These are phyloP conservation scores for Hormiphora californensis DNA, from an alignment of 37 sponge, comb jelly and placozoan species.

Conservation along the genomic window DNA sequence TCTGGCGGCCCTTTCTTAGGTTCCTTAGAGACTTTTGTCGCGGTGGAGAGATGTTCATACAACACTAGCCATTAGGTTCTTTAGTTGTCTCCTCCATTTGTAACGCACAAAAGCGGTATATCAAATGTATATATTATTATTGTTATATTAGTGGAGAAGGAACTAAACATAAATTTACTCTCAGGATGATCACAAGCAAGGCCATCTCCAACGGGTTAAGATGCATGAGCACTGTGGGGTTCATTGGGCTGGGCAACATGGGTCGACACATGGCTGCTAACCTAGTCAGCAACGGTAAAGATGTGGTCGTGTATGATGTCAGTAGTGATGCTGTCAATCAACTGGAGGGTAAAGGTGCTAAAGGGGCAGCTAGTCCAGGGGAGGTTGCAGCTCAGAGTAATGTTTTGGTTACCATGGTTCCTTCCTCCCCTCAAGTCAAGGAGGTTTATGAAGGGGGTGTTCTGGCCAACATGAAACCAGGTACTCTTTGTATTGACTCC, in stretches of 20 bases:
- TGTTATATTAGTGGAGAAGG: too few species aligned
- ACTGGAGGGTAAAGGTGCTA: constrained; percentile 66
- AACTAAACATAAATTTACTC: too few species aligned
- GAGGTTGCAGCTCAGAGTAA: constrained; percentile 64
- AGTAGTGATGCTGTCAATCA: constrained; percentile 52
- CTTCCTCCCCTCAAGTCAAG: constrained; percentile 65
- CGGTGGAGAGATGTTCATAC: too few species aligned
- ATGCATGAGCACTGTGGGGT: constrained; percentile 71
- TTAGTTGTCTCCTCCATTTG: too few species aligned
- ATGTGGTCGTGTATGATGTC: constrained; percentile 77
- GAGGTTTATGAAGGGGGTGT: constrained; percentile 75
- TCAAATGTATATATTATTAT: too few species aligned
- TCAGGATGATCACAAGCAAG: too few species aligned
- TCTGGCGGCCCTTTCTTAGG: too few species aligned
- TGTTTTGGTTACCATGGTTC: constrained; percentile 84
- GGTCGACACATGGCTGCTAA: constrained; percentile 90
- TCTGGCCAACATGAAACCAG: constrained; percentile 56
- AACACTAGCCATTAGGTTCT: too few species aligned
- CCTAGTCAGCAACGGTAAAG: constrained; percentile 66
- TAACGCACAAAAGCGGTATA: too few species aligned
- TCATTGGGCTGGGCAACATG: constrained; percentile 99
- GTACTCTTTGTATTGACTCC: constrained; percentile 82
- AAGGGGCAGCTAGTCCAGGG: constrained; percentile 58
- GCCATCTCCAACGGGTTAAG: too few species aligned
- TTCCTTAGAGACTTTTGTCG: too few species aligned